phyloP scores from a whole-genome alignment of 2,888 invertebrate species.

The Drosophila picticornis region DNA sequence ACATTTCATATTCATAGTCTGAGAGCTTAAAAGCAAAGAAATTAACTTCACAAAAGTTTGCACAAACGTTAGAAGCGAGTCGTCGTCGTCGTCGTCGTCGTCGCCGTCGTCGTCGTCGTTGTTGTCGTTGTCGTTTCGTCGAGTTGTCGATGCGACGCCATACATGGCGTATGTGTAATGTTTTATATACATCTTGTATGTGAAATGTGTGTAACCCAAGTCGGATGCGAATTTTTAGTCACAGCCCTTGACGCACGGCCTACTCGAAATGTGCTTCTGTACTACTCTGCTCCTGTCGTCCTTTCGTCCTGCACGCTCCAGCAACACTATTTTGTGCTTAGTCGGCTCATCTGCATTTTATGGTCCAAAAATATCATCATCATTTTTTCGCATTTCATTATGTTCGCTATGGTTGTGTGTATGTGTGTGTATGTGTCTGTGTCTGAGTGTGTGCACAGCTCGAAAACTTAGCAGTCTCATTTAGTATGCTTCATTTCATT shows the following conservation, averaged over 20 bases:
- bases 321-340: conserved; percentile 79
- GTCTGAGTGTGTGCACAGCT: conserved; percentile 27
- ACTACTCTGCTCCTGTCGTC: conserved; percentile 8
- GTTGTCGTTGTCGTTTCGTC: conserved; percentile 1
- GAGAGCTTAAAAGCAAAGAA: conserved; percentile 78
- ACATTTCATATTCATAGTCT: conserved; percentile 79
- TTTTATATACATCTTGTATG: neutral
- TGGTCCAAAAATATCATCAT: conserved; percentile 81
- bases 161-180: conserved; percentile 49
- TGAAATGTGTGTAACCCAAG: conserved; percentile 28
- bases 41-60: conserved; percentile 72
- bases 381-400: conserved; percentile 81
- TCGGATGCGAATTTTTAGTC: conserved; percentile 32
- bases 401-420: conserved; percentile 48
- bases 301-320: conserved; percentile 16
- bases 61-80: conserved; percentile 44
- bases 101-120: neutral
- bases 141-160: conserved; percentile 66
- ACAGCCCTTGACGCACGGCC: conserved; percentile 30
- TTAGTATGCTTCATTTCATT: conserved; percentile 79
- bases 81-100: neutral
- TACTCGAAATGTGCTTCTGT: conserved; percentile 49
- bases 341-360: conserved; percentile 84
- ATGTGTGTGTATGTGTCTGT: conserved; percentile 21
- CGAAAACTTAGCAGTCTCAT: conserved; percentile 80